Conservation (phyloP, 2,797 vertebrate species). For the Tenualosa thibaudeaui region DNA sequence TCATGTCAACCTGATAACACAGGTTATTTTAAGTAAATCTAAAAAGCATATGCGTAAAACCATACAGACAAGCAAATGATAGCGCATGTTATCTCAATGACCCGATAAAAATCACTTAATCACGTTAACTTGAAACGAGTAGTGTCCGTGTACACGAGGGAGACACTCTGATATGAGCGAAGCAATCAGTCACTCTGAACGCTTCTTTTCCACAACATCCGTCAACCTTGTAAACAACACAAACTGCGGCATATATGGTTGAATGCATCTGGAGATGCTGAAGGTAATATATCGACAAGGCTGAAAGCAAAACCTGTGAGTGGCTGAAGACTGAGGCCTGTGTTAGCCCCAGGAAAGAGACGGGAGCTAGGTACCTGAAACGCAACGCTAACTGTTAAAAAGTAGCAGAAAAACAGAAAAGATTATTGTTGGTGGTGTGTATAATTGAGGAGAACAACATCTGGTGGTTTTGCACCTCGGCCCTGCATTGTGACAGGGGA, state of each 20-base stretch:
- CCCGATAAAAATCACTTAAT: constrained; percentile 21
- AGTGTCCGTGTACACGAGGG: neutral
- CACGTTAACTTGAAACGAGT: constrained; percentile 4
- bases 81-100: constrained; percentile 45
- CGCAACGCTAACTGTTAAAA: constrained; percentile 13
- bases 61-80: constrained; percentile 74
- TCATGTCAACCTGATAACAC: constrained; percentile 79
- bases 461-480: constrained; percentile 64
- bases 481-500: constrained; percentile 79
- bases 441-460: constrained; percentile 66
- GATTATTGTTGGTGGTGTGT: constrained; percentile 69
- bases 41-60: constrained; percentile 74
- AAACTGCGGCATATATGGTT: constrained; percentile 10
- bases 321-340: constrained; percentile 28
- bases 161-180: neutral
- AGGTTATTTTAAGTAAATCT: constrained; percentile 78
- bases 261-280: constrained; percentile 34
- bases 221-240: constrained; percentile 21
- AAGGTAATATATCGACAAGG: constrained; percentile 53
- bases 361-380: constrained; percentile 36
- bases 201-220: constrained; percentile 14
- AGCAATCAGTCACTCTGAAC: constrained; percentile 17
- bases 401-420: constrained; percentile 46
- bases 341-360: constrained; percentile 29
- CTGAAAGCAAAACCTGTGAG: constrained; percentile 45